Conservation (phyloP, 1,140 invertebrate genomes). For the Ylistrum balloti region DNA sequence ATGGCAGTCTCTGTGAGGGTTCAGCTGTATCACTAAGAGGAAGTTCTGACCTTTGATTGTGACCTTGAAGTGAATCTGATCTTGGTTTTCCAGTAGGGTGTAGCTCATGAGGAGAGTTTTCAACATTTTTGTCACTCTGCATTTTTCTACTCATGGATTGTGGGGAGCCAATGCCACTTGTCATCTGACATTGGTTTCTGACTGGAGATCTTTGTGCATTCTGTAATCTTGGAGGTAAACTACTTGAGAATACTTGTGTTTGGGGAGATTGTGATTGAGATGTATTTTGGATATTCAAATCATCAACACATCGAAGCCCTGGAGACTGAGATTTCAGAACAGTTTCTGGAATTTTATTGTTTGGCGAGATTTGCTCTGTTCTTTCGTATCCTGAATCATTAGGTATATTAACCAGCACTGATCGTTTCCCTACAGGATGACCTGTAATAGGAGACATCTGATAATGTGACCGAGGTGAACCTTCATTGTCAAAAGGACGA, state of each 20-base stretch:
- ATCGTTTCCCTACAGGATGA: background rate
- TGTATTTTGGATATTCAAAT: background rate
- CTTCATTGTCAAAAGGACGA: background rate
- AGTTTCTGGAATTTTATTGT: background rate
- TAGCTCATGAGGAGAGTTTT: background rate
- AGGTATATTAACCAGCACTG: background rate
- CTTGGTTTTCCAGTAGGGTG: background rate
- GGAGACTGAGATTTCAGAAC: background rate
- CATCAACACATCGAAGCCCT: background rate
- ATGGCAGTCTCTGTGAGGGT: background rate
- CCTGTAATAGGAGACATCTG: background rate
- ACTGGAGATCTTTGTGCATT: background rate
- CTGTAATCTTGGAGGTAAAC: background rate
- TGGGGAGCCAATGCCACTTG: background rate
- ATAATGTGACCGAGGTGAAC: background rate
- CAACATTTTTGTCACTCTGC: background rate
- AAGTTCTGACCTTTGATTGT: background rate
- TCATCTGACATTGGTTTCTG: background rate
- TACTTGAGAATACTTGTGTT: conserved; percentile 1
- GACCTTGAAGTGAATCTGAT: background rate
- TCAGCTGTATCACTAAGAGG: background rate
- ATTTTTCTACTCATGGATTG: background rate
- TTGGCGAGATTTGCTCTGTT: background rate
- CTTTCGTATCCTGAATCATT: background rate
- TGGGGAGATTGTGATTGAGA: background rate